These are phyloP conservation scores for Pungitius pungitius DNA, from an alignment of 2,113 vertebrate species.

Conservation along the genomic window DNA sequence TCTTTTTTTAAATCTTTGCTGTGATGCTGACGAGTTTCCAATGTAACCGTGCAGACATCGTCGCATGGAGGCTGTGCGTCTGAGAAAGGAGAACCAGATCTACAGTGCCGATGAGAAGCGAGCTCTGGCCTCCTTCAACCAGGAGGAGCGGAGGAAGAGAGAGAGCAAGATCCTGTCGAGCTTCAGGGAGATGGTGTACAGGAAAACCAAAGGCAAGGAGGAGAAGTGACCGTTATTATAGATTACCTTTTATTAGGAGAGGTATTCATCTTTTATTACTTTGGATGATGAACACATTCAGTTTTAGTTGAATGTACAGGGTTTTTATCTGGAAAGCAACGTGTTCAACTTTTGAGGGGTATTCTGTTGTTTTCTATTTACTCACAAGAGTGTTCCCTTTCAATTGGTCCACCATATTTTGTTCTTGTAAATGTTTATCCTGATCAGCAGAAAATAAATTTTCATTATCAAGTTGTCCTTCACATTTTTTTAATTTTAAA, in stretches of 20 bases:
- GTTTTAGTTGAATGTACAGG: conserved; percentile 2
- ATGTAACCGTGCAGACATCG: conserved; percentile 85
- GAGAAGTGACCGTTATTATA: conserved; percentile 83
- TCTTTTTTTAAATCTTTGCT: neutral
- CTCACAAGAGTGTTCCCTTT: neutral
- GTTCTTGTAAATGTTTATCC: conserved; percentile 23
- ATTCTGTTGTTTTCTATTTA: neutral
- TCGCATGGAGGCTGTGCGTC: conserved; percentile 97
- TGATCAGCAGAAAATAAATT: conserved; percentile 31
- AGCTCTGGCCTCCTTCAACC: conserved; percentile 96
- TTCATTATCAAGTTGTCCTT: neutral
- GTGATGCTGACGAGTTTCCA: neutral
- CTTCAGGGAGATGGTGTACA: conserved; percentile 97
- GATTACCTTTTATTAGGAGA: neutral
- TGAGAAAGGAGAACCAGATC: conserved; percentile 99
- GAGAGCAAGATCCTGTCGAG: conserved; percentile 98
- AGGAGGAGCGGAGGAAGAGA: conserved; percentile 94
- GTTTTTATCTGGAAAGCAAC: conserved; percentile 23
- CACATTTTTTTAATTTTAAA: neutral
- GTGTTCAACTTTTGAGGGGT: neutral
- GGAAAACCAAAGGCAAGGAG: conserved; percentile 97
- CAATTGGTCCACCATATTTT: neutral
- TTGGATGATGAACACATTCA: neutral
- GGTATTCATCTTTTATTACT: neutral
- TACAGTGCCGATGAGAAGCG: conserved; percentile 97